Evolutionary conservation across 2,888 invertebrate genomes (phyloP).

Genomic region (Platycheirus albimanus): DNA sequence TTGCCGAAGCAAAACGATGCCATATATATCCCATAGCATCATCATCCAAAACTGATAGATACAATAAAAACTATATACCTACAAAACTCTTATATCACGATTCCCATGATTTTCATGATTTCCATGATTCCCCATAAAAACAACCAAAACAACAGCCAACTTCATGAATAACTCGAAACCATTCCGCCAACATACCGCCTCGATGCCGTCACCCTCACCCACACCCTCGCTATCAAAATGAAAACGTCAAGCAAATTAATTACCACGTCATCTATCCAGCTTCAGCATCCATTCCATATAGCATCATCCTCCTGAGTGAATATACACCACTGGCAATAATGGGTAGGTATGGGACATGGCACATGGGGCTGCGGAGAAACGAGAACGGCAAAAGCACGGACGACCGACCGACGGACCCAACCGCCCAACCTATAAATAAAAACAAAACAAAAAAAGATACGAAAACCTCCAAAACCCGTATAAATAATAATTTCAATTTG

Average conservation of each 20-base stretch:
- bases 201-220: conserved; percentile 1
- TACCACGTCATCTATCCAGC: conserved; percentile 68
- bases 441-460: background rate
- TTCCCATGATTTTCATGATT: background rate
- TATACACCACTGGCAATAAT: conserved; percentile 22
- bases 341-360: too few species aligned
- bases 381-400: too few species aligned
- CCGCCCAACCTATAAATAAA: conserved; percentile 47
- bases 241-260: conserved; percentile 73
- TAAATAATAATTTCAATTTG: conserved; percentile 74
- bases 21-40: background rate
- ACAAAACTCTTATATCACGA: conserved; percentile 6
- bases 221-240: conserved; percentile 43
- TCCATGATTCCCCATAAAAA: conserved; percentile 9
- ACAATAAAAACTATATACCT: background rate
- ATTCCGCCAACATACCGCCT: background rate
- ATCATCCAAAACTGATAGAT: conserved; percentile 4
- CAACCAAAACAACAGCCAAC: conserved; percentile 26
- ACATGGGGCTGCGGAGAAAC: too few species aligned
- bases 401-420: background rate
- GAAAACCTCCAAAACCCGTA: conserved; percentile 62
- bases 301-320: conserved; percentile 6
- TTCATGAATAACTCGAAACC: conserved; percentile 45
- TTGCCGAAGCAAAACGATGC: conserved; percentile 11
- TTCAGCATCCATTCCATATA: conserved; percentile 23